These are phyloP conservation scores for Chymomyza fuscimana DNA, from an alignment of 2,888 invertebrate species.

Conservation along the genomic window DNA sequence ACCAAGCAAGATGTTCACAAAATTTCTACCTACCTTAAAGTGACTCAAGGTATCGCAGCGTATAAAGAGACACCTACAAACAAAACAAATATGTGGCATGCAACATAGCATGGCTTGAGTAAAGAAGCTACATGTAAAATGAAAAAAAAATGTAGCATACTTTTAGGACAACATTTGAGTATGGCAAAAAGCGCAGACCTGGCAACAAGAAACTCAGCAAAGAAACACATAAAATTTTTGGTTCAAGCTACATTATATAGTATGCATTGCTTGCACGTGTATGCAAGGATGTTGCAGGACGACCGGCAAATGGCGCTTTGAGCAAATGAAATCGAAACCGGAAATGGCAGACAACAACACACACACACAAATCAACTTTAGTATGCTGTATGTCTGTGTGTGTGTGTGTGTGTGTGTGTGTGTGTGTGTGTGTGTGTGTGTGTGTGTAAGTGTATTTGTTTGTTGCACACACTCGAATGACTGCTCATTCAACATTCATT, in stretches of 20 bases:
- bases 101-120: neutral
- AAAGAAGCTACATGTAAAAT: neutral
- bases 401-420: slow-evolving; percentile 23
- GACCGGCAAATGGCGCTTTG: neutral
- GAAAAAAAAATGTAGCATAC: neutral
- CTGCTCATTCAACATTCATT: slow-evolving; percentile 71
- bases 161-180: neutral
- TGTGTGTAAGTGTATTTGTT: slow-evolving; percentile 45
- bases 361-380: slow-evolving; percentile 37
- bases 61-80: too few relatives aligned
- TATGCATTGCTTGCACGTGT: neutral
- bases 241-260: neutral
- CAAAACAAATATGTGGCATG: neutral
- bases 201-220: neutral
- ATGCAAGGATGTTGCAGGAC: neutral
- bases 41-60: neutral
- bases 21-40: neutral
- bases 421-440: slow-evolving; percentile 24
- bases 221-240: neutral
- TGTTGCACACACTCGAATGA: slow-evolving; percentile 65
- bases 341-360: slow-evolving; percentile 43
- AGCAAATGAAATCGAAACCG: slow-evolving; percentile 33
- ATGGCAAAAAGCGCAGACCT: neutral
- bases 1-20: too few relatives aligned
- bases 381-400: slow-evolving; percentile 28